These are phyloP conservation scores for Phycodurus eques DNA, from an alignment of 2,113 vertebrate genomes.

Conservation along the genomic window DNA sequence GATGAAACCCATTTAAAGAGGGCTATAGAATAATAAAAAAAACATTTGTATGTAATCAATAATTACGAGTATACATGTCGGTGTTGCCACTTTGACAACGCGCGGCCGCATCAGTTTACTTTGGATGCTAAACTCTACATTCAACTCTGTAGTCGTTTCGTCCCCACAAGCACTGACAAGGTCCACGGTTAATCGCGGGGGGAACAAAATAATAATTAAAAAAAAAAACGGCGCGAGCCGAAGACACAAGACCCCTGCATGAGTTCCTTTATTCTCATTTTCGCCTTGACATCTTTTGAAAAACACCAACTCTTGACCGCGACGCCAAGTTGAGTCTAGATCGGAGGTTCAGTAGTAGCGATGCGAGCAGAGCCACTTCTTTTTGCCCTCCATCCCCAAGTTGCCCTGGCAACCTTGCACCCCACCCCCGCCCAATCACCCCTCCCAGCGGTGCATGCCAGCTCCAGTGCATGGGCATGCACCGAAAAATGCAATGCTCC, in stretches of 20 bases:
- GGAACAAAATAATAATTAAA: too few species aligned
- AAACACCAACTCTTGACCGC: constrained; percentile 16
- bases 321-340: constrained; percentile 7
- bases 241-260: neutral
- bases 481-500: constrained; percentile 35
- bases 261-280: neutral
- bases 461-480: constrained; percentile 54
- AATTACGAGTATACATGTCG: too few species aligned
- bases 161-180: neutral
- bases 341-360: neutral
- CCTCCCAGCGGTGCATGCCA: constrained; percentile 20
- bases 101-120: too few species aligned
- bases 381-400: constrained; percentile 1
- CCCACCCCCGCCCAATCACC: neutral
- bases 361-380: neutral
- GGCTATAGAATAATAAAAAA: too few species aligned
- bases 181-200: neutral
- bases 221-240: neutral
- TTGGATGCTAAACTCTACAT: too few species aligned
- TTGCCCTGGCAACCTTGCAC: constrained; percentile 40
- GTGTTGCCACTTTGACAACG: too few species aligned
- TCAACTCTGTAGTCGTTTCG: too few species aligned
- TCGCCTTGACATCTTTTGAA: constrained; percentile 23
- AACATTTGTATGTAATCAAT: too few species aligned
- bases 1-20: too few species aligned